These are phyloP conservation scores for Amphiura filiformis DNA, from an alignment of 35 echinoderm and acorn worm genomes.

Conservation along the genomic window DNA sequence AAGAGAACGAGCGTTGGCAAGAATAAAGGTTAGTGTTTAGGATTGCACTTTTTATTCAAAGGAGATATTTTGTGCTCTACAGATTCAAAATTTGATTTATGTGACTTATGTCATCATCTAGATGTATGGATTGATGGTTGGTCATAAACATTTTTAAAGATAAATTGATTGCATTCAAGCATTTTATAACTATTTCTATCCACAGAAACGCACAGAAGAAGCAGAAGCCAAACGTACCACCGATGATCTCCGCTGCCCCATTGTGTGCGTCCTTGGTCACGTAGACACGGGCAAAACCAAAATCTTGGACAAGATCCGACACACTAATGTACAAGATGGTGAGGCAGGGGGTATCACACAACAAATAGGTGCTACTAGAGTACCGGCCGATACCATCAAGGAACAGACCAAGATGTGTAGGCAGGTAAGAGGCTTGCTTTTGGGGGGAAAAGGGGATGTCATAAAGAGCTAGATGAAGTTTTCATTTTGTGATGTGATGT, in stretches of 20 bases:
- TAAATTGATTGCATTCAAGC: not conserved
- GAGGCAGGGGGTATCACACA: slow-evolving; percentile 91
- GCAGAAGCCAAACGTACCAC: slow-evolving; percentile 58
- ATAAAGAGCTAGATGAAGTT: not conserved
- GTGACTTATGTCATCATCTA: not conserved
- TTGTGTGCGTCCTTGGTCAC: slow-evolving; percentile 93
- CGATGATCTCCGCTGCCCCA: slow-evolving; percentile 78
- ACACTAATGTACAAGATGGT: slow-evolving; percentile 95
- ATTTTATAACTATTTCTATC: not conserved
- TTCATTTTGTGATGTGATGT: not conserved
- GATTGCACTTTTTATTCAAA: too few relatives aligned
- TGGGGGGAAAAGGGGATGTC: too few relatives aligned
- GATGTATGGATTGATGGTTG: not conserved
- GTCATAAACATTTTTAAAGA: not conserved
- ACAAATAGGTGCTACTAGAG: slow-evolving; percentile 93
- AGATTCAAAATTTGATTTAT: not conserved
- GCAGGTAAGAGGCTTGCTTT: slow-evolving; percentile 75
- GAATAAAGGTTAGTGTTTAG: slow-evolving; percentile 89
- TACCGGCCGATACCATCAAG: slow-evolving; percentile 75
- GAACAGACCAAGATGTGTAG: slow-evolving; percentile 99
- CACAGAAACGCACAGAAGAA: slow-evolving; percentile 82
- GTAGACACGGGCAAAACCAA: slow-evolving; percentile 98
- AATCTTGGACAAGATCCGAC: slow-evolving; percentile 94
- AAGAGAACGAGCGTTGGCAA: slow-evolving; percentile 46
- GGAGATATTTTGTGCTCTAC: not conserved